Base-by-base conservation (phyloP, 2,113 vertebrate genomes). In the Gadus chalcogrammus region DNA sequence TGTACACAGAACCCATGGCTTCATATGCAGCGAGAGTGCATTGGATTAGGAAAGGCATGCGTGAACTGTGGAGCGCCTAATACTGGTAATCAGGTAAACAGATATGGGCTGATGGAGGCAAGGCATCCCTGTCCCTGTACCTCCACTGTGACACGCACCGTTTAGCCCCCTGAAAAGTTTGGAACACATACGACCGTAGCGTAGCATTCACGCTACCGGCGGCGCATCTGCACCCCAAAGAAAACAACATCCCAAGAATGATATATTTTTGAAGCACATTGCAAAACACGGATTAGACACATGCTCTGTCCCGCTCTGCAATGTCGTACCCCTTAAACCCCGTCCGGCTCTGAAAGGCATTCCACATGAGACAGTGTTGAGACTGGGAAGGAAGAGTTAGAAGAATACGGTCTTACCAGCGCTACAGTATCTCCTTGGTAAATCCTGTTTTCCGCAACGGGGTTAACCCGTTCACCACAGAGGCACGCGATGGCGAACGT, bases 401-500 rank as follows among this genome's bases (percentile, higher is more conserved):
- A 31, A 62, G 81, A 89, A 90, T 69, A 71, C 69, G 73, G 67
- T 82, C 91, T 93, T 91, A 91, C 91, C 91, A 82, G 84, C 79
- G 69, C 74, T 82, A 75, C 77, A n/a, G 87, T 79, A 83, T 88
- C 79, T 89, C 79, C 83, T 88, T 82, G 31, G 3, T 31, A 31
- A 78, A 85, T 90, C 78, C 82, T 87, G 76, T 83, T 84, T 82
- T 84, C 81, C 84, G 76, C 77, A 75, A 85, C 71, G 69, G 81
- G 81, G 70, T 77, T 79, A 77, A 84, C 87, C 88, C 90, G 90
- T 91, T 87, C 91, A 89, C 86, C 85, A 82, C 75, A 77, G 70
- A 91, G 91, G 88, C 89, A 91, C 85, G 89, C 85, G 15, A 72
- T 84, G 82, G 75, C 88, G 86, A 88, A 84, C 78, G 71, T 86